Conservation (phyloP, 2,888 invertebrate species). For the Bellardia bayeri region DNA sequence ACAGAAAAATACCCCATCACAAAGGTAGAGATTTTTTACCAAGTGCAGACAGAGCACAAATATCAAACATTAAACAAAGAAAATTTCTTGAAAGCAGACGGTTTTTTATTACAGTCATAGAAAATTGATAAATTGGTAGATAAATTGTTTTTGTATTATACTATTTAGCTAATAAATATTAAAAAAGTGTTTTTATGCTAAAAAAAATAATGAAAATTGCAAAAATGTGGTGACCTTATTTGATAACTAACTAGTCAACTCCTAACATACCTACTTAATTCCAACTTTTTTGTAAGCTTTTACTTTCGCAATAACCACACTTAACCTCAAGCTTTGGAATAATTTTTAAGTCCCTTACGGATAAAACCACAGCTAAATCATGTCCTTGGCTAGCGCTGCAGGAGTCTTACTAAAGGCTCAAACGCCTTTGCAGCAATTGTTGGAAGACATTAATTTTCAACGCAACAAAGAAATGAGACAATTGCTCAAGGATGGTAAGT, state of each 20-base stretch:
- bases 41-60: constrained; percentile 10
- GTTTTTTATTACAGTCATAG: constrained; percentile 15
- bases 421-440: constrained; percentile 92
- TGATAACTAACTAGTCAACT: background rate
- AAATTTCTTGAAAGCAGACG: constrained; percentile 49
- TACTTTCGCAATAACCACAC: constrained; percentile 31
- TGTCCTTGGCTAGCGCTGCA: constrained; percentile 82
- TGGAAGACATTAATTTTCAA: constrained; percentile 96
- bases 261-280: constrained; percentile 19
- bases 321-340: constrained; percentile 46
- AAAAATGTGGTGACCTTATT: constrained; percentile 61
- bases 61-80: constrained; percentile 57
- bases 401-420: constrained; percentile 82
- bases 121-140: background rate
- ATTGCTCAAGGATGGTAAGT: constrained; percentile 92
- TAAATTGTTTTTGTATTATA: background rate
- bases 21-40: constrained; percentile 33
- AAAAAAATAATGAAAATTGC: constrained; percentile 3
- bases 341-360: constrained; percentile 14
- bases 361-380: constrained; percentile 49
- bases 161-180: background rate
- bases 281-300: constrained; percentile 37
- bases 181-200: background rate
- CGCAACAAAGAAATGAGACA: constrained; percentile 96
- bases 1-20: background rate